Percentiles rank a stretch among this genome's conserved stretches.
phyloP scores from a whole-genome alignment of 2,888 invertebrate genomes.

The Beris chalybata region DNA sequence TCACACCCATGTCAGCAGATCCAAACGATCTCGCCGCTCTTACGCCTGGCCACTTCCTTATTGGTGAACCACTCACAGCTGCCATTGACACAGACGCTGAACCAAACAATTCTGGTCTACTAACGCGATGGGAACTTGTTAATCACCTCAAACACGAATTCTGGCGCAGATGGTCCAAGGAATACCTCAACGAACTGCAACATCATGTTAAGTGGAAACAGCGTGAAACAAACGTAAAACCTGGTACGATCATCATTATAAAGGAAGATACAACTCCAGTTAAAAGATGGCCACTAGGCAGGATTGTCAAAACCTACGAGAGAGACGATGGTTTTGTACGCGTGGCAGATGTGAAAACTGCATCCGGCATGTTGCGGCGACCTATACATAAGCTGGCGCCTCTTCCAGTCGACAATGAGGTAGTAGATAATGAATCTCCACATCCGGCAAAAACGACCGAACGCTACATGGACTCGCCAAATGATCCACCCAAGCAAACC shows the following conservation, averaged over 20 bases:
- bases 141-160: constrained; percentile 31
- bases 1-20: constrained; percentile 41
- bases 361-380: too few species aligned
- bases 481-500: too few species aligned
- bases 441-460: too few species aligned
- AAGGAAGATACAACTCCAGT: constrained; percentile 7
- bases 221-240: constrained; percentile 10
- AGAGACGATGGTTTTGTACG: too few species aligned
- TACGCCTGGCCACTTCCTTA: constrained; percentile 36
- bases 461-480: too few species aligned
- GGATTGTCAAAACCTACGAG: too few species aligned
- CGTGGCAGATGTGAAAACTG: too few species aligned
- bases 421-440: too few species aligned
- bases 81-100: constrained; percentile 23
- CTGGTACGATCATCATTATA: constrained; percentile 18
- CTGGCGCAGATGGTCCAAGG: too few species aligned
- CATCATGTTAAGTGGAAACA: constrained; percentile 37
- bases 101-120: background rate
- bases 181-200: constrained; percentile 29
- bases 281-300: too few species aligned
- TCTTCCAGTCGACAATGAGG: too few species aligned
- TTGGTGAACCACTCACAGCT: constrained; percentile 30
- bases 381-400: too few species aligned
- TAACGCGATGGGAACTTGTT: constrained; percentile 34
- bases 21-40: constrained; percentile 36